Base-by-base conservation (phyloP, 1,140 invertebrate genomes). In the Cecropterus lyciades region DNA sequence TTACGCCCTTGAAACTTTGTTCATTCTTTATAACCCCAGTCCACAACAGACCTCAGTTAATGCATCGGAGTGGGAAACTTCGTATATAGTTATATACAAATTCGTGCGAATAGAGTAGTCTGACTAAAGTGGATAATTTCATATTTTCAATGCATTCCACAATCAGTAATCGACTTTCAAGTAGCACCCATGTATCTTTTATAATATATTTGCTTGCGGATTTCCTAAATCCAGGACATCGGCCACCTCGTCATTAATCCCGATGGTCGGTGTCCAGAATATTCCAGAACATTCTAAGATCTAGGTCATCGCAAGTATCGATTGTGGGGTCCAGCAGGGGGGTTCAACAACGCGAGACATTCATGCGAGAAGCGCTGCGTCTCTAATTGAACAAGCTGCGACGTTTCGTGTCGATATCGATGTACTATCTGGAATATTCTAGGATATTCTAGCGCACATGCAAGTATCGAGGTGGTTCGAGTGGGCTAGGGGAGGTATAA, bases 331-430 rank as follows among this genome's bases (percentile, higher is more conserved):
- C 56, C 73, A 33, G 72, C 56, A 52, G 70, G 67, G 45, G 68
- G 71, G 75, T 56, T 51, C 42, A 67, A 65, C 55, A 68, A 68
- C 69, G 75, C 73, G 77, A 75, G 73, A 80, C 80, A 85, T 82
- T 87, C 84, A 83, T 83, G 81, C 80, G 85, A 81, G 72, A 77
- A 76, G 78, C 79, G 78, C 78, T 82, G 72, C 63, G 82, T 67
- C 71, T 85, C 75, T 88, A 89, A 87, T 89, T 88, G 81, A 85
- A 82, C 56, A 66, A 43, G 82, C 57, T 81, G 80, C 30, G 78
- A 78, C 69, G 63, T 40, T 64, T 55, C 57, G 65, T 76, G 71
- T 78, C 70, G 70, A 76, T 51, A 60, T 77, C 70, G 67, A 73
- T 70, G 40, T 48, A 7, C 10, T 33, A 40, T 40, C 37, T 45